Evolutionary conservation across 2,797 vertebrate genomes (phyloP).

Genomic region (Lacerta bilineata): DNA sequence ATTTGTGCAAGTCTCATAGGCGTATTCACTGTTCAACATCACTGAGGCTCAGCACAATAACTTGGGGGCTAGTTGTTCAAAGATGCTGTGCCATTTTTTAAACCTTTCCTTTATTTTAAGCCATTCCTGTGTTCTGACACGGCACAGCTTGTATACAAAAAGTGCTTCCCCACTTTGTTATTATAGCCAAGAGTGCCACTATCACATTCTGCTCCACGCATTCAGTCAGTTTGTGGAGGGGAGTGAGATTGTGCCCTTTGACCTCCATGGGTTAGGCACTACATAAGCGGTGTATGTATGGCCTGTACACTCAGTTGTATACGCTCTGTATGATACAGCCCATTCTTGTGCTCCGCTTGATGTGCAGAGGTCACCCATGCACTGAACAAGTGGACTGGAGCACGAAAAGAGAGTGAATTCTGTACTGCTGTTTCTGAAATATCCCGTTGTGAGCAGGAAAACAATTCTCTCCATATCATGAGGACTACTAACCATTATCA

Average conservation of each 20-base stretch:
- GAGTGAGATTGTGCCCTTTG: neutral
- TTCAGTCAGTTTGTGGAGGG: neutral
- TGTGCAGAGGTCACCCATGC: neutral
- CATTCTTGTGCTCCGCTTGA: neutral
- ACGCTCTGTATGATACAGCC: neutral
- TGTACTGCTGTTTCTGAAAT: neutral
- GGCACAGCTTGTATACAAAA: neutral
- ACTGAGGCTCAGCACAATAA: neutral
- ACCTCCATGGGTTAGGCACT: neutral
- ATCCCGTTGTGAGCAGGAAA: too few species aligned
- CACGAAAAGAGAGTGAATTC: neutral
- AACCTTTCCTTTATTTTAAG: neutral
- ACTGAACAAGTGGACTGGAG: neutral
- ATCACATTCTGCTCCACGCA: neutral
- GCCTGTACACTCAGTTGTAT: neutral
- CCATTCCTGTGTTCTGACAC: neutral
- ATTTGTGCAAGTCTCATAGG: neutral
- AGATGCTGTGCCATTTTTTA: neutral
- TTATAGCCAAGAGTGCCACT: neutral
- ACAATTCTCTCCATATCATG: too few species aligned
- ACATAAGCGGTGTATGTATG: neutral
- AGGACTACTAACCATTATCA: neutral
- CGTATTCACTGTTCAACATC: neutral
- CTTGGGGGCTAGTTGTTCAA: neutral
- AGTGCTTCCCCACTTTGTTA: neutral